phyloP scores from a whole-genome alignment of 1,140 invertebrate genomes.

The Bombus superbus region DNA sequence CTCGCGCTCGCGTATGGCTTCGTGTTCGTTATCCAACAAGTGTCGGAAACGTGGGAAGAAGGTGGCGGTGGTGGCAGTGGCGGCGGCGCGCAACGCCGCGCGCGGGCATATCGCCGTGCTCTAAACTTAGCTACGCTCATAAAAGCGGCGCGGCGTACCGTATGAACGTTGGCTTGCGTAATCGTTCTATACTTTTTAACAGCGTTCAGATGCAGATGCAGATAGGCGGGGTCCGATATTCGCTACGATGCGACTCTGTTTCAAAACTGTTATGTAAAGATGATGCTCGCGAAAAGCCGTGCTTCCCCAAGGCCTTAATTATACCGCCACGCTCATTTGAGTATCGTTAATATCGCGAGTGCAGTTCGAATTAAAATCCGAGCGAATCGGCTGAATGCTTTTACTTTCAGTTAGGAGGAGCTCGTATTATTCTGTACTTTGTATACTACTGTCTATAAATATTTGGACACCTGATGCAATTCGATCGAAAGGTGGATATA shows the following conservation, averaged over 20 bases:
- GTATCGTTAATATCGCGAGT: background rate
- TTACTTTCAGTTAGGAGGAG: background rate
- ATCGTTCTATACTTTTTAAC: slow-evolving; percentile 71
- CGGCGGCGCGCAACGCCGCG: slow-evolving; percentile 40
- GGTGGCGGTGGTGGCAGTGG: slow-evolving; percentile 2
- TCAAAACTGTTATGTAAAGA: slow-evolving; percentile 50
- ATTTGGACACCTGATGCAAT: background rate
- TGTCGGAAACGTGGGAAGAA: slow-evolving; percentile 59
- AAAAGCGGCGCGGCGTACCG: slow-evolving; percentile 64
- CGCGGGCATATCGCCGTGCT: slow-evolving; percentile 55
- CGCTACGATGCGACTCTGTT: slow-evolving; percentile 16
- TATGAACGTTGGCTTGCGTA: slow-evolving; percentile 71
- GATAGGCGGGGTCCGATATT: slow-evolving; percentile 51
- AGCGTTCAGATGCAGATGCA: slow-evolving; percentile 52
- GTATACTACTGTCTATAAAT: background rate
- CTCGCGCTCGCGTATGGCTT: slow-evolving; percentile 18
- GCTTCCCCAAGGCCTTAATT: background rate
- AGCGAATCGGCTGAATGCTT: background rate
- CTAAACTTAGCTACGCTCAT: slow-evolving; percentile 74
- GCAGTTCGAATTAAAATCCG: background rate
- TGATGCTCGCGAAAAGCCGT: background rate
- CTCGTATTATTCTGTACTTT: background rate
- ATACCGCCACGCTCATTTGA: too few species aligned
- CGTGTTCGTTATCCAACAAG: slow-evolving; percentile 71
- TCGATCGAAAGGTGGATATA: too few species aligned